Conservation (phyloP, 2,113 vertebrate genomes). For the Athene cunicularia region DNA sequence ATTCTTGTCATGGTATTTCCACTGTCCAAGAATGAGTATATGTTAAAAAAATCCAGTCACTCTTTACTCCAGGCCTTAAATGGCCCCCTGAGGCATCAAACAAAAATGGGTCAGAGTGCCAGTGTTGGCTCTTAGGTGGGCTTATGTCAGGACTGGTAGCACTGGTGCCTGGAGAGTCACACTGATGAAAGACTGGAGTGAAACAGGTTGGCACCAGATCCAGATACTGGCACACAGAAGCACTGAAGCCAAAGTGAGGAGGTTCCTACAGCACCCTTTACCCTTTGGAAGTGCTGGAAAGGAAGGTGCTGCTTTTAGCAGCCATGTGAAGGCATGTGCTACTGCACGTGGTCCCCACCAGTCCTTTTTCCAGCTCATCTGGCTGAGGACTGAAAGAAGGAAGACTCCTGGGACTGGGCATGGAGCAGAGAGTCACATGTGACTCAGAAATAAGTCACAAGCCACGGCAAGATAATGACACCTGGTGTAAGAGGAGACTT, state of each 20-base stretch:
- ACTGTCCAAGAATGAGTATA: neutral
- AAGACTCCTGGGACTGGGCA: neutral
- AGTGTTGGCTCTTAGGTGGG: neutral
- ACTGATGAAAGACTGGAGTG: fast-evolving
- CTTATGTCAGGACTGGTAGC: fast-evolving
- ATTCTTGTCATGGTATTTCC: neutral
- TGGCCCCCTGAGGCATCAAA: neutral
- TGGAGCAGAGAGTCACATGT: neutral
- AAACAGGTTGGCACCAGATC: neutral
- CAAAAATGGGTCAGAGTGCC: neutral
- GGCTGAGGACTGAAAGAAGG: neutral
- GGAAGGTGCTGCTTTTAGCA: neutral
- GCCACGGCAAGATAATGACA: neutral
- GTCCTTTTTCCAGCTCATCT: neutral
- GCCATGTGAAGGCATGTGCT: neutral
- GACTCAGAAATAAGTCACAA: neutral
- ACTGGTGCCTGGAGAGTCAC: neutral
- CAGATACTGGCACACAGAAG: fast-evolving
- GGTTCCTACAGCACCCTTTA: neutral
- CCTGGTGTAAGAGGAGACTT: neutral
- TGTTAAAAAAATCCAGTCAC: neutral
- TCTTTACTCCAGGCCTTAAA: neutral
- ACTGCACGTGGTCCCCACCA: neutral
- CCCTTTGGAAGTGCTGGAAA: neutral
- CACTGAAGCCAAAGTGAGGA: neutral